Evolutionary conservation across 2,888 invertebrate genomes (phyloP).

Genomic region (Caradrina kadenii): DNA sequence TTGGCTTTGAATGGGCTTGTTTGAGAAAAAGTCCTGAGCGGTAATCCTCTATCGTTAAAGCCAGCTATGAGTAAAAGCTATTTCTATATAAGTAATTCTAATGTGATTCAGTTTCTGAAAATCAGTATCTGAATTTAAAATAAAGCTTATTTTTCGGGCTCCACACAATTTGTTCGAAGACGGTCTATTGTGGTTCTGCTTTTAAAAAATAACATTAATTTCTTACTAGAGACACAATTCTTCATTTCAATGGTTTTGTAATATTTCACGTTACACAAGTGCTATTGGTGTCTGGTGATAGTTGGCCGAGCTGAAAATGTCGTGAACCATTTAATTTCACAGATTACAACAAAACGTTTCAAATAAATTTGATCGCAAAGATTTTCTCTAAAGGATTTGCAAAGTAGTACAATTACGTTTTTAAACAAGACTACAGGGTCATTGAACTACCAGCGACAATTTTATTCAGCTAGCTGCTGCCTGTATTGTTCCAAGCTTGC

Average conservation of each 20-base stretch:
- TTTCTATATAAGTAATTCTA: too few relatives aligned
- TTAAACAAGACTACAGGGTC: slow-evolving; percentile 69
- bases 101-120: too few relatives aligned
- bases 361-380: slow-evolving; percentile 53
- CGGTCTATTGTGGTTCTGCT: neutral
- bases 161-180: too few relatives aligned
- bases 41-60: neutral
- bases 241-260: neutral
- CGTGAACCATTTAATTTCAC: slow-evolving; percentile 53
- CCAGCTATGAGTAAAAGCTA: too few relatives aligned
- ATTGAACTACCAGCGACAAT: slow-evolving; percentile 76
- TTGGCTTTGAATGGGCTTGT: slow-evolving; percentile 33
- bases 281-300: slow-evolving; percentile 23
- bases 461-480: slow-evolving; percentile 70
- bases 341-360: slow-evolving; percentile 55
- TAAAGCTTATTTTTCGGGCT: too few relatives aligned
- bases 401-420: slow-evolving; percentile 58
- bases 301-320: slow-evolving; percentile 44
- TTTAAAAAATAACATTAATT: neutral
- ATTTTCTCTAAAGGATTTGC: slow-evolving; percentile 52
- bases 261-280: slow-evolving; percentile 46
- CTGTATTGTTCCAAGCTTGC: slow-evolving; percentile 82
- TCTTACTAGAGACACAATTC: neutral
- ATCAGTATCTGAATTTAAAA: too few relatives aligned
- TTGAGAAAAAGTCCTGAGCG: neutral